A percentile compares a stretch with the other conserved stretches of the same genome.
Evolutionary conservation across 2,797 vertebrate genomes (phyloP).

Genomic region (Karalla daura): DNA sequence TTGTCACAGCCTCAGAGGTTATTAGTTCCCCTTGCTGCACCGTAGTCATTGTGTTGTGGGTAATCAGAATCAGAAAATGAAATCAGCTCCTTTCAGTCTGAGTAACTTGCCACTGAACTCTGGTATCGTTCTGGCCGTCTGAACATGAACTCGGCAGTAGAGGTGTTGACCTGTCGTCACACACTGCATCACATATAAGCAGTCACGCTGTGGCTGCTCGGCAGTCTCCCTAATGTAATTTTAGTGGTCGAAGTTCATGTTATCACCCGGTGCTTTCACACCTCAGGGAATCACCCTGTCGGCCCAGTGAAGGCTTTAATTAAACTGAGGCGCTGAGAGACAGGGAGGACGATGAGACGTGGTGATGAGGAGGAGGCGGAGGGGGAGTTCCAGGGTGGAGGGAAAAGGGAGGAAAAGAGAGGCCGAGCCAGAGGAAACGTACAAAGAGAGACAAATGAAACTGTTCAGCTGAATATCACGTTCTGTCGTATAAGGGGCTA

Average conservation of each 20-base stretch:
- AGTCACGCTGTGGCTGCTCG: not conserved
- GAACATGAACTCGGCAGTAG: no score
- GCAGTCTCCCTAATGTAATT: not conserved
- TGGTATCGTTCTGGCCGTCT: no score
- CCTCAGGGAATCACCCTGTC: not conserved
- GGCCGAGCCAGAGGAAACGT: not conserved
- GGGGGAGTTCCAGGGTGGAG: not conserved
- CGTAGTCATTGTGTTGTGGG: no score
- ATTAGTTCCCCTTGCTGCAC: no score
- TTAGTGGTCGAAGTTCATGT: not conserved
- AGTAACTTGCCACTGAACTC: no score
- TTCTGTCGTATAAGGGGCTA: not conserved
- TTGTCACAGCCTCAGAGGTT: no score
- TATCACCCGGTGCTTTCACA: not conserved
- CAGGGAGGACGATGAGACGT: not conserved
- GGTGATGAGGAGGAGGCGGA: not conserved
- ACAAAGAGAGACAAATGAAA: not conserved
- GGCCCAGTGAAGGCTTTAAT: not conserved
- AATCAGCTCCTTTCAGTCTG: no score
- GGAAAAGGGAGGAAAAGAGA: not conserved
- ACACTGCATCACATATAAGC: no score
- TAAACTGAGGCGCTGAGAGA: not conserved
- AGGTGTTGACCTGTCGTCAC: not conserved
- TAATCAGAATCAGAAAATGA: no score
- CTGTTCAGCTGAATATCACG: not conserved